Conservation (phyloP, 2,888 invertebrate species). For the Lithosia quadra region DNA sequence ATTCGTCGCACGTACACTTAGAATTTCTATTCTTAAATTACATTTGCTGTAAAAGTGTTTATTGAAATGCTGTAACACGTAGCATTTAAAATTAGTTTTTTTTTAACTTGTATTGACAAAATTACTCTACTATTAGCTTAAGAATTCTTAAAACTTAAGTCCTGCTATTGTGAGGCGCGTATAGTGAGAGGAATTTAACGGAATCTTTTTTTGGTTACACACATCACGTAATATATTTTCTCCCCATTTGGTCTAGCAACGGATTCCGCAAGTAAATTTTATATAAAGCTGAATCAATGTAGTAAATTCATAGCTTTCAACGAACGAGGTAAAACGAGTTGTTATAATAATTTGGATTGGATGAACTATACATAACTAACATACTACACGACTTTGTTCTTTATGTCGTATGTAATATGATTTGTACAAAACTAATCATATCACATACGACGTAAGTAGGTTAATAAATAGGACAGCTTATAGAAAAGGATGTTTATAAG, state of each 20-base stretch:
- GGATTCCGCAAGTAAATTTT: no score
- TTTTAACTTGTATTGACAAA: background rate
- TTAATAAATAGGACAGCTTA: no score
- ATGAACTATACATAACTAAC: no score
- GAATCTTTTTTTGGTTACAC: background rate
- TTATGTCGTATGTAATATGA: no score
- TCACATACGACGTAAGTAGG: no score
- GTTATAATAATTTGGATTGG: background rate
- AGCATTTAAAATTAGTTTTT: slow-evolving; percentile 1
- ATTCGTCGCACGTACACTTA: background rate
- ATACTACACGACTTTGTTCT: no score
- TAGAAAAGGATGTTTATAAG: no score
- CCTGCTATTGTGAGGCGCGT: background rate
- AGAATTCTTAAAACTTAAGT: background rate
- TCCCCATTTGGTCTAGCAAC: background rate
- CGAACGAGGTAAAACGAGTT: background rate
- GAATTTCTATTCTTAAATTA: no score
- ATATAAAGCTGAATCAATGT: no score
- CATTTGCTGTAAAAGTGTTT: background rate
- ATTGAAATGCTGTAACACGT: background rate
- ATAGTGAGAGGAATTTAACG: no score
- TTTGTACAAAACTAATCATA: no score
- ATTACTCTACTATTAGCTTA: background rate
- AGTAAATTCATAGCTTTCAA: background rate
- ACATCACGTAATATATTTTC: background rate